Conservation (phyloP, 2,797 vertebrate species). For the Botia almorhae region DNA sequence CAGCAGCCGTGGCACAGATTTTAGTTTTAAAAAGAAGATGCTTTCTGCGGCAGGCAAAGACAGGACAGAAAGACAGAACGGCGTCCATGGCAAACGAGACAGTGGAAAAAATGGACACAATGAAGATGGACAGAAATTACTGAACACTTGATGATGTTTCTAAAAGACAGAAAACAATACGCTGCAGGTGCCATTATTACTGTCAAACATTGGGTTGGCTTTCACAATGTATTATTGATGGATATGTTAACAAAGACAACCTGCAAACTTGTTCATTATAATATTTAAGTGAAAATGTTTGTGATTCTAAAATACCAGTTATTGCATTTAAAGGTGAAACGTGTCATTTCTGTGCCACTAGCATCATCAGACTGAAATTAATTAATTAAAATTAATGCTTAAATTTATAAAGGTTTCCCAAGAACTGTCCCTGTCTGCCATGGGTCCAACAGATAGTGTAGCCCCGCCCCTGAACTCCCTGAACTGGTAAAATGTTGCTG, state of each 20-base stretch:
- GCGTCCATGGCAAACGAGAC: constrained; percentile 48
- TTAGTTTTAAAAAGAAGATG: constrained; percentile 52
- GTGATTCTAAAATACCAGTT: background rate
- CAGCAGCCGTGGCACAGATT: constrained; percentile 8
- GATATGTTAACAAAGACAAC: constrained; percentile 40
- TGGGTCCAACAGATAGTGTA: no score
- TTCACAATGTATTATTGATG: constrained; percentile 37
- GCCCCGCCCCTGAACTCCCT: background rate
- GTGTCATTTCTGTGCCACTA: no score
- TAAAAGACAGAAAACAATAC: constrained; percentile 28
- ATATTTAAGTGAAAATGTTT: constrained; percentile 20
- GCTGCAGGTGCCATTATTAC: constrained; percentile 37
- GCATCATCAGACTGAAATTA: no score
- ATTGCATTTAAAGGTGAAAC: background rate
- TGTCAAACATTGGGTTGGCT: constrained; percentile 25
- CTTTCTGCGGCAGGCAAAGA: constrained; percentile 52
- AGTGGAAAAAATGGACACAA: constrained; percentile 43
- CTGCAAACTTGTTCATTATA: constrained; percentile 13
- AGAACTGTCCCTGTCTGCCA: no score
- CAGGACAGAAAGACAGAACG: constrained; percentile 53
- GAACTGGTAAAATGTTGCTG: background rate
- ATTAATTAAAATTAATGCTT: no score
- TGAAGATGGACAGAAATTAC: constrained; percentile 54
- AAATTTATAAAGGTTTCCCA: no score
- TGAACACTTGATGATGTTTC: constrained; percentile 42